Base-by-base conservation (phyloP, 2,888 invertebrate genomes). In the Furcula furcula region DNA sequence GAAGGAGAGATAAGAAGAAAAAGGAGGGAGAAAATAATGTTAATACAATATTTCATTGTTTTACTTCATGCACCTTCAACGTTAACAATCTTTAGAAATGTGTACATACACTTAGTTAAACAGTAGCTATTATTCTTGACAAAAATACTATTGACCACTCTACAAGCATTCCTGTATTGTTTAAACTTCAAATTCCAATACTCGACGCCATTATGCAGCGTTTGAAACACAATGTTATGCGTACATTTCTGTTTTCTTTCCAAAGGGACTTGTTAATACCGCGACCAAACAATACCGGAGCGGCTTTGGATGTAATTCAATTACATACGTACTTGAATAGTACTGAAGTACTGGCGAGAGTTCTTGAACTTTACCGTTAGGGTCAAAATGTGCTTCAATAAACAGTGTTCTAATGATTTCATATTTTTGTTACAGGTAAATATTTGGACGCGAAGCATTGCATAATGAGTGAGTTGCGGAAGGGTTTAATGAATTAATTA, bases 161-260 rank as follows among this genome's bases (percentile, higher is more conserved):
- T n/a, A n/a, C 26, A 30, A 25, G 25, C 41, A 44, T 56, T 52
- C 31, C 16, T 36, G 29, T 40, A 70, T 74, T 82, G 78, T 82
- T 80, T 75, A 55, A 62, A 66, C 62, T 57, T 67, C 52, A 59
- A 66, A 81, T 81, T 69, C 74, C 67, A 54, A 44, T 48, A 49
- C 62, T 53, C 60, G 55, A 63, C 55, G 35, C 47, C 54, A 65
- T 67, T 62, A 51, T 61, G 63, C 27, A 45, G 46, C 40, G 47
- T 32, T 33, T 47, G 43, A 51, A 53, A 54, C 52, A 53, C 57
- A 61, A 42, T 62, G 56, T 60, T 57, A 60, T 46, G 45, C 45
- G 37, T 64, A 65, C 71, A 68, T 65, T 65, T 50, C 65, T 48
- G 52, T 47, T 65, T 56, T 54, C 44, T 51, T 56, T 59, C 42